Base-by-base conservation (phyloP, 2,113 vertebrate genomes). In the Aegypius monachus region DNA sequence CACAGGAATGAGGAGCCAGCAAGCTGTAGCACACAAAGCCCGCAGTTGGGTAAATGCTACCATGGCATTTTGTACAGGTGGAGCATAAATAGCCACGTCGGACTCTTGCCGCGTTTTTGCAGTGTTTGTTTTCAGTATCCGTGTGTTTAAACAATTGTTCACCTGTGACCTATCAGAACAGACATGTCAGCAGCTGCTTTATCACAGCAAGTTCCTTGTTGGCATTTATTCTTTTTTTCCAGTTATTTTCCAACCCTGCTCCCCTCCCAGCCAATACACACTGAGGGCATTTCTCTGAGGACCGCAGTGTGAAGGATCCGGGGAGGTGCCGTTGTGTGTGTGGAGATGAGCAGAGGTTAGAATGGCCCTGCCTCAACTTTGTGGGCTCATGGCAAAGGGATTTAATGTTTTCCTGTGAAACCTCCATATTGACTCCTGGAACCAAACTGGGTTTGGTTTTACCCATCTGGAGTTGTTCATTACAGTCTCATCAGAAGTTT, bases 401-500 rank as follows among this genome's bases (percentile, higher is more conserved):
- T 62, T 90, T n/a, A 3, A 17, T 15, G 14, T 29, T 71, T 62
- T 52, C 40, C 34, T 11, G 10, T 27, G 78, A 47, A 83, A n/a
- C 23, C 31, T 14, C 12, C 5, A 0, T 2, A 3, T 7, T 16
- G 68, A 9, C 32, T 78, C 48, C 53, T 10, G 42, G 58, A 68
- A 32, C 65, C 55, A 26, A 29, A 12, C 27, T 36, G 65, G 43
- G 42, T 17, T 70, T 18, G 40, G 13, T 32, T 74, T 61, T 50
- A 29, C n/a, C 45, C 36, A 26, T 6, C 53, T 6, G 9, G n/a
- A 23, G 38, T 2, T 5, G 23, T 14, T 32, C 36, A 15, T 50
- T 19, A 2, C 13, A 4, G 0, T 23, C 23, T 26, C 7, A 0
- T 2, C 0, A 0, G 71, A 27, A 22, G 9, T 61, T 66, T 56